These are phyloP conservation scores for Diogma glabrata DNA, from an alignment of 2,888 invertebrate species.

Conservation along the genomic window DNA sequence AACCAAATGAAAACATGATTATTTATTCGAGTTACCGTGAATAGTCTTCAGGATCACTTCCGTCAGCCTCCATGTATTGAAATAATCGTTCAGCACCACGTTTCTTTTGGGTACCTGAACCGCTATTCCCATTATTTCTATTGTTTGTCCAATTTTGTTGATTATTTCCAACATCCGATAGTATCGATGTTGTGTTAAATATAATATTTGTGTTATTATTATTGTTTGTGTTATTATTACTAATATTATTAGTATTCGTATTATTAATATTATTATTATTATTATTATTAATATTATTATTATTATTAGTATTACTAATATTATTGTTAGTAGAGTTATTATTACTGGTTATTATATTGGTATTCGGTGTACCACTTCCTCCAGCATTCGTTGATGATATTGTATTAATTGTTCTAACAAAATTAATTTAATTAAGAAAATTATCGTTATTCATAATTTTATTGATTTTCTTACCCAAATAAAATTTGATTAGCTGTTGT, in stretches of 20 bases:
- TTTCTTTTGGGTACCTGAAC: slow-evolving; percentile 33
- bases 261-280: slow-evolving; percentile 21
- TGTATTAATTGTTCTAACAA: not conserved
- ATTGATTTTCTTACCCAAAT: slow-evolving; percentile 15
- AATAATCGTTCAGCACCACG: slow-evolving; percentile 58
- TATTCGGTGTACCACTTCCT: no score
- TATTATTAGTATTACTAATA: no score
- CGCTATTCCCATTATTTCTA: slow-evolving; percentile 20
- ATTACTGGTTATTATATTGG: no score
- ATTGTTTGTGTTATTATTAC: slow-evolving; percentile 12
- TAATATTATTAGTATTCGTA: slow-evolving; percentile 27
- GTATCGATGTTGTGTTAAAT: slow-evolving; percentile 12
- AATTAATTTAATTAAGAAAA: not conserved
- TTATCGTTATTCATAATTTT: not conserved
- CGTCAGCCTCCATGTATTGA: slow-evolving; percentile 64
- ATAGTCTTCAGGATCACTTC: slow-evolving; percentile 48
- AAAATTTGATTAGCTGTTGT: slow-evolving; percentile 10
- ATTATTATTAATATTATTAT: no score
- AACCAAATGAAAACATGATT: no score
- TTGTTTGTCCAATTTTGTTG: slow-evolving; percentile 25
- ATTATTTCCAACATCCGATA: slow-evolving; percentile 8
- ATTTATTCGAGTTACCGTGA: slow-evolving; percentile 31
- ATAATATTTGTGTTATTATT: not conserved
- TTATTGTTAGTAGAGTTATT: no score
- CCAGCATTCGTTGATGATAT: no score